These are phyloP conservation scores for Rhyacophila evoluta DNA, from an alignment of 2,888 invertebrate genomes.

Conservation along the genomic window DNA sequence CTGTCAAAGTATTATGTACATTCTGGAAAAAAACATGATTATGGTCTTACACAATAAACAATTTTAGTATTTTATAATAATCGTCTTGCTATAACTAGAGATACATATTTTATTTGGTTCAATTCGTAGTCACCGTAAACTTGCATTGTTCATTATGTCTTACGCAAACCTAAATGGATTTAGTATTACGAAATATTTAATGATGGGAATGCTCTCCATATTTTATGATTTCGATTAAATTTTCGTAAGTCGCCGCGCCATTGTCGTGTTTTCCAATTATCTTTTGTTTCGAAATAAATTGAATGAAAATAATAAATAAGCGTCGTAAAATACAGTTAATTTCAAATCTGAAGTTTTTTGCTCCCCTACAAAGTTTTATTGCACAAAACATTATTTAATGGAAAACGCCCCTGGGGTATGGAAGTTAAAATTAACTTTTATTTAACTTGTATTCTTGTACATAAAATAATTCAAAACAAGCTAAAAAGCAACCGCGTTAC, in stretches of 20 bases:
- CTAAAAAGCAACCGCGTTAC: background rate
- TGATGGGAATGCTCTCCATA: conserved; percentile 17
- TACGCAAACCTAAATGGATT: background rate
- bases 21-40: too few relatives aligned
- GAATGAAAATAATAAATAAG: background rate
- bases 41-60: too few relatives aligned
- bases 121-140: background rate
- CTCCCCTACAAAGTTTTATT: background rate
- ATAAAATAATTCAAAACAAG: conserved; percentile 2
- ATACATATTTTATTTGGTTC: background rate
- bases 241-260: conserved; percentile 12
- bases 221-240: background rate
- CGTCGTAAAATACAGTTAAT: background rate
- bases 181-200: background rate
- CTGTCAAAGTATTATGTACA: too few relatives aligned
- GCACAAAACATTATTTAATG: background rate
- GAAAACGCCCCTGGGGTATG: background rate
- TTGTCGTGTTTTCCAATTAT: background rate
- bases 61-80: too few relatives aligned
- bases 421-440: conserved; percentile 19
- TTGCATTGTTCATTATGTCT: conserved; percentile 8
- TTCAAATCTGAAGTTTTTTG: background rate
- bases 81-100: too few relatives aligned
- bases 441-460: background rate
- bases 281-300: conserved; percentile 12